phyloP scores from a whole-genome alignment of 2,888 invertebrate species.

The Cerceris rybyensis region DNA sequence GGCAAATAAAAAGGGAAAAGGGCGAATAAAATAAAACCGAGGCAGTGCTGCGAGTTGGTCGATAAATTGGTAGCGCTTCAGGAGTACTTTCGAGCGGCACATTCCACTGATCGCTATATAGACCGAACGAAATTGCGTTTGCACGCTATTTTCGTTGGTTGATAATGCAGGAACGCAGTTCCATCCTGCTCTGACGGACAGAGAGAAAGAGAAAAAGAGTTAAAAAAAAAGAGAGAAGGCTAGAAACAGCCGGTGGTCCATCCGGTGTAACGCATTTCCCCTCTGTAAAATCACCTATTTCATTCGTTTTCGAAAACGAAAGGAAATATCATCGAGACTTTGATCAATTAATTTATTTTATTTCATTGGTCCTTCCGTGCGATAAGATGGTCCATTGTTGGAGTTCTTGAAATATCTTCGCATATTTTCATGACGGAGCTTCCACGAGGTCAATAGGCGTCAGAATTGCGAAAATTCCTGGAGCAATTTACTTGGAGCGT shows the following conservation, averaged over 20 bases:
- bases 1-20: slow-evolving; percentile 1
- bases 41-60: slow-evolving; percentile 33
- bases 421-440: slow-evolving; percentile 41
- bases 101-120: slow-evolving; percentile 34
- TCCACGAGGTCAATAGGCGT: slow-evolving; percentile 30
- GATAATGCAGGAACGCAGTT: slow-evolving; percentile 52
- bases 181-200: slow-evolving; percentile 15
- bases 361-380: slow-evolving; percentile 27
- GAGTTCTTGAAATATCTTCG: slow-evolving; percentile 34
- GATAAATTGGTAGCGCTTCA: slow-evolving; percentile 53
- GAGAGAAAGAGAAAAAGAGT: background rate
- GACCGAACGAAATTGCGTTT: slow-evolving; percentile 51
- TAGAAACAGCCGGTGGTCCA: background rate
- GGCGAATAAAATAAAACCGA: slow-evolving; percentile 16
- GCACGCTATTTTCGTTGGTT: slow-evolving; percentile 50
- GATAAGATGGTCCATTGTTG: slow-evolving; percentile 35
- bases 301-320: background rate
- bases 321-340: background rate
- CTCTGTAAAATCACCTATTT: background rate
- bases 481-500: slow-evolving; percentile 21
- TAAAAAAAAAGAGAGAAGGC: background rate
- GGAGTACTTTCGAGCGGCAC: slow-evolving; percentile 36
- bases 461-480: slow-evolving; percentile 47
- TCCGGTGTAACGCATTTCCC: background rate
- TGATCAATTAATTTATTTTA: slow-evolving; percentile 1